Conservation (phyloP, 2,888 invertebrate species). For the Cataglyphis cursor region DNA sequence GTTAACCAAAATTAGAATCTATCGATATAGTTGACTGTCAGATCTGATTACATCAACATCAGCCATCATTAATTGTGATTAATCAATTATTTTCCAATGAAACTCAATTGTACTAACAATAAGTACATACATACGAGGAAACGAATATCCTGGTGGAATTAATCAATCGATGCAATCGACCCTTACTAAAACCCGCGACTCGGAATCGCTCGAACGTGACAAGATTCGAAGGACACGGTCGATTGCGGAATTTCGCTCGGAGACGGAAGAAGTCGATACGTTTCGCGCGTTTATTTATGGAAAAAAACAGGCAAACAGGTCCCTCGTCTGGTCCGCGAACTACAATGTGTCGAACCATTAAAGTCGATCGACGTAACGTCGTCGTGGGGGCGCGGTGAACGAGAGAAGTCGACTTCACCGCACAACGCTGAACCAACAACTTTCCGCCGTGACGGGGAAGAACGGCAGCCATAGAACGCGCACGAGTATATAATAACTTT, state of each 20-base stretch:
- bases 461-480: constrained; percentile 61
- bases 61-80: not conserved
- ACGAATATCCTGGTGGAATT: not conserved
- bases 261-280: constrained; percentile 43
- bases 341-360: constrained; percentile 66
- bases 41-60: not conserved
- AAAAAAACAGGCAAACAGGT: constrained; percentile 1
- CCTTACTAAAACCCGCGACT: not conserved
- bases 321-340: constrained; percentile 53
- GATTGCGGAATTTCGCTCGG: constrained; percentile 5
- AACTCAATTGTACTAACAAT: not conserved
- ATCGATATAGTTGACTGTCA: not conserved
- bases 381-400: constrained; percentile 82
- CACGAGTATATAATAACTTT: constrained; percentile 72
- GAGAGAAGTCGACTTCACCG: constrained; percentile 74
- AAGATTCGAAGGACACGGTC: constrained; percentile 14
- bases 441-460: constrained; percentile 50
- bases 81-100: not conserved
- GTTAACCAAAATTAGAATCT: not conserved
- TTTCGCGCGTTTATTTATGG: constrained; percentile 35
- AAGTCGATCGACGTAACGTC: constrained; percentile 79
- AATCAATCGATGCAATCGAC: constrained; percentile 13
- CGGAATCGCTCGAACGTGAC: constrained; percentile 13
- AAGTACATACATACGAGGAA: not conserved
- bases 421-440: constrained; percentile 64